These are phyloP conservation scores for Cranoglanis bouderius DNA, from an alignment of 2,113 vertebrate species.

Conservation along the genomic window DNA sequence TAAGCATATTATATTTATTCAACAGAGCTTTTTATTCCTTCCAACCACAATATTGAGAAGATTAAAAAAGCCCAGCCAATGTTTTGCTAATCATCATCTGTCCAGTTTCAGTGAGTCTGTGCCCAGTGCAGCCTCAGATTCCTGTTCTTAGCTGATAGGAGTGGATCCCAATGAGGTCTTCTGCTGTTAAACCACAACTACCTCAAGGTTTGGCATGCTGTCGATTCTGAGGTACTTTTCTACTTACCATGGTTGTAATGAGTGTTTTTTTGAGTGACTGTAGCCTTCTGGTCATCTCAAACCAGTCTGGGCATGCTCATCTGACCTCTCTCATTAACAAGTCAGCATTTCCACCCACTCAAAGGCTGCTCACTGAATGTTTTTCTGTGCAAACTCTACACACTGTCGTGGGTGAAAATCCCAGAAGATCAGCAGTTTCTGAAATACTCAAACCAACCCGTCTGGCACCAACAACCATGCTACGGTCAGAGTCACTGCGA, in stretches of 20 bases:
- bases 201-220: neutral
- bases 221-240: neutral
- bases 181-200: neutral
- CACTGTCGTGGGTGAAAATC: neutral
- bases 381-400: neutral
- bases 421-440: neutral
- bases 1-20: neutral
- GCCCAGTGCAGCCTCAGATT: neutral
- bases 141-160: neutral
- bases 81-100: neutral
- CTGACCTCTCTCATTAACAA: neutral
- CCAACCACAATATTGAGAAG: neutral
- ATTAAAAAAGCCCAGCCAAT: neutral
- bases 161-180: neutral
- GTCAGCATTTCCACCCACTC: neutral
- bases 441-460: neutral
- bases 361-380: neutral
- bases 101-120: neutral
- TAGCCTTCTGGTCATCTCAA: neutral
- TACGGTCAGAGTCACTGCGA: neutral
- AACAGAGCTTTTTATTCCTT: neutral
- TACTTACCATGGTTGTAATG: neutral
- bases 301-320: neutral
- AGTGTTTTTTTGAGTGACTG: conserved; percentile 2
- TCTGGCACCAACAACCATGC: neutral